Evolutionary conservation across 2,797 vertebrate species (phyloP).

Genomic region (Eulemur rubriventer): DNA sequence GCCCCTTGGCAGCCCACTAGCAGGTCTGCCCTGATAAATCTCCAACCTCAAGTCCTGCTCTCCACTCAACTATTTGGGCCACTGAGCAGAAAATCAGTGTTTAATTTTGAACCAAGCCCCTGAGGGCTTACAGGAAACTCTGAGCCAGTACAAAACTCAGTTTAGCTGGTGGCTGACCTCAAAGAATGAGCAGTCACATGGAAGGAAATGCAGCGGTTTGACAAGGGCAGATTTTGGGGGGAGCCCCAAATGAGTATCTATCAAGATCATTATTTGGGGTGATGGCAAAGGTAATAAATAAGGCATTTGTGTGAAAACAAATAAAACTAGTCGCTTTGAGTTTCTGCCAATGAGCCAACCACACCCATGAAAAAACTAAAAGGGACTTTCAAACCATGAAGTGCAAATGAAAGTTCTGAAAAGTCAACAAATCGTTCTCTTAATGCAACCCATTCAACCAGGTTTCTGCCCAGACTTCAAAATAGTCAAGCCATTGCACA

Average conservation of each 20-base stretch:
- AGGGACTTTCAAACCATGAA: not conserved
- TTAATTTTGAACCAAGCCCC: not conserved
- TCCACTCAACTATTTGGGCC: not conserved
- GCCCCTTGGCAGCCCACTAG: fast-evolving
- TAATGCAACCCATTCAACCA: not conserved
- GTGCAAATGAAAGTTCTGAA: not conserved
- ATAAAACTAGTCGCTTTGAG: constrained; percentile 11
- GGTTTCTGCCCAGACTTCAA: not conserved
- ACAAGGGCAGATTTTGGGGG: not conserved
- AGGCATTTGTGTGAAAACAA: not conserved
- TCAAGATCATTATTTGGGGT: not conserved
- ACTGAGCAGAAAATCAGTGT: not conserved
- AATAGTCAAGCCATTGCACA: not conserved
- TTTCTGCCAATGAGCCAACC: not conserved
- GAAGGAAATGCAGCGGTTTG: not conserved
- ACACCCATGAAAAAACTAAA: not conserved
- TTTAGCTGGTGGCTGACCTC: not conserved
- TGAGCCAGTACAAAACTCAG: not conserved
- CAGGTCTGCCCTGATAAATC: not conserved
- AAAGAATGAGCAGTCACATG: not conserved
- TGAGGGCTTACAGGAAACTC: not conserved
- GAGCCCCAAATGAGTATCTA: not conserved
- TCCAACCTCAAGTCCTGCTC: not conserved
- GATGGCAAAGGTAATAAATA: constrained; percentile 29
- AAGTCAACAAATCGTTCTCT: not conserved